Evolutionary conservation across 92 coral and sea anemone species (phyloP), one percentile per base, ranked within the genome.

Genomic region (Metridium senile): DNA sequence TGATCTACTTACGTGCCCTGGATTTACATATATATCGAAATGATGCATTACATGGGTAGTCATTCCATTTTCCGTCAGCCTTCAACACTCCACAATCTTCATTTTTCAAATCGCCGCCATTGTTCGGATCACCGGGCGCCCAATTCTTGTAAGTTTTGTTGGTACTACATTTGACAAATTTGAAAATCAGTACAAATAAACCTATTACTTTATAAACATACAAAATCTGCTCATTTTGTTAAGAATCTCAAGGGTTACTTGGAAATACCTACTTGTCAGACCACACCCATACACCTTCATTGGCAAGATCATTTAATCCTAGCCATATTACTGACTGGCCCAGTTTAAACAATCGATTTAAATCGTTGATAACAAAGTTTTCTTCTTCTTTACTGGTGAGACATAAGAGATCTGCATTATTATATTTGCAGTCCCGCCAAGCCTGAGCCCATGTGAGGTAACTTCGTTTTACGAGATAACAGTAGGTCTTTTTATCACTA

Each of bases 91-190:
- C 93, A 66, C 93, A 88, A 66, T 85, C 84, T 63, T 91, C 97
- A 6, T 73, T 75, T 49, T 72, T 66, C 27, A 76, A 39, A 0
- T 62, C 31, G 11, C 90, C 90, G 16, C 97, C 97, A 58, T 88
- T 77, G 66, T 88, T 91, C 0, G 97, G 97, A 35, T 91, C 97
- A 20, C 93, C 97, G 0, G 79, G 87, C 0, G 82, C 84, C 97
- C 97, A 91, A 79, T 91, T 88, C 26, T 71, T 56, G 72, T 74
- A 91, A 19, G 72, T 27, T 8, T 84, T 66, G 23, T 27, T 18
- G 11, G 85, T 89, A 83, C 90, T 89, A 63, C 0, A 11, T 8
- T 54, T 27, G 58, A 20, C 10, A 17, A 16, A 33, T 9, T 53
- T 52, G 31, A 26, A 29, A 17, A 53, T 1, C 11, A 73, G 32